phyloP scores from a whole-genome alignment of 2,113 vertebrate species.

The Hippopotamus amphibius region DNA sequence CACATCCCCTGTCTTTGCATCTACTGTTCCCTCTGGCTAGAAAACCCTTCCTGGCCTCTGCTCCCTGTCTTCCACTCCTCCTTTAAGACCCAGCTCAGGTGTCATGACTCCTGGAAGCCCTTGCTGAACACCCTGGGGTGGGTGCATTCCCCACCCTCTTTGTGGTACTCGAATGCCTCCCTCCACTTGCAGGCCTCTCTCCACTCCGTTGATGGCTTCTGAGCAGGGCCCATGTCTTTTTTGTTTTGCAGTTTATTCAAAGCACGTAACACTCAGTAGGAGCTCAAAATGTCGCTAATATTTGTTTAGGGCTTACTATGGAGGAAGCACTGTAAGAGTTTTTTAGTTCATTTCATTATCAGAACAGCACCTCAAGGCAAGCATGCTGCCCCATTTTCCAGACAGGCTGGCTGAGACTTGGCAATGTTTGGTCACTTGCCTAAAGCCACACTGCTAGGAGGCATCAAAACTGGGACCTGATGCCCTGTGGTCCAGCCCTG shows the following conservation, averaged over 20 bases:
- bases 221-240: background rate
- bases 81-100: background rate
- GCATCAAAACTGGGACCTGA: background rate
- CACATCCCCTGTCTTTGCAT: background rate
- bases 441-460: background rate
- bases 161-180: fast-evolving
- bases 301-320: slow-evolving; percentile 52
- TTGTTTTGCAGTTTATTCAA: slow-evolving; percentile 17
- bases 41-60: background rate
- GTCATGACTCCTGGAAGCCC: background rate
- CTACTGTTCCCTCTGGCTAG: background rate
- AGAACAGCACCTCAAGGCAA: background rate
- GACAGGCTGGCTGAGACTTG: background rate
- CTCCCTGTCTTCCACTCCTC: background rate
- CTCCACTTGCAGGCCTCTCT: background rate
- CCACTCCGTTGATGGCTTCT: background rate
- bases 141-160: background rate
- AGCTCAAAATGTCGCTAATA: slow-evolving; percentile 27
- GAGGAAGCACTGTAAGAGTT: background rate
- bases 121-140: background rate
- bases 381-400: background rate
- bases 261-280: slow-evolving; percentile 20
- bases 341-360: slow-evolving; percentile 54
- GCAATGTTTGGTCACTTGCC: background rate
- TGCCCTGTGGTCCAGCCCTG: background rate